Conservation (phyloP, 1,140 invertebrate genomes). For the Brachionus manjavacas region DNA sequence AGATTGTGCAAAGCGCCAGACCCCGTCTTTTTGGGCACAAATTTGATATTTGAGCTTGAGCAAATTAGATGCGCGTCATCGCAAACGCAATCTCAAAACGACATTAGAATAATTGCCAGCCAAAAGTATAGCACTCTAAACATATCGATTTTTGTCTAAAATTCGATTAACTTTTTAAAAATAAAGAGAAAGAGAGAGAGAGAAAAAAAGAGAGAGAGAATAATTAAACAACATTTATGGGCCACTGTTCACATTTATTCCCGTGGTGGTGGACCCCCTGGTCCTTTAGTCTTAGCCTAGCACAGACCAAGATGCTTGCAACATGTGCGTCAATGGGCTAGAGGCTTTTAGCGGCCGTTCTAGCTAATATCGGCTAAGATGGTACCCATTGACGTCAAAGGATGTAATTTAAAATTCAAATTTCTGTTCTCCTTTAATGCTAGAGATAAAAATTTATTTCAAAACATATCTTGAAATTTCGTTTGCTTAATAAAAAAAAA, state of each 20-base stretch:
- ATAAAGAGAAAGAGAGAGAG: no score
- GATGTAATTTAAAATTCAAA: neutral
- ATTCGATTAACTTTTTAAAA: neutral
- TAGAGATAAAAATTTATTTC: neutral
- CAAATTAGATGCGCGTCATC: neutral
- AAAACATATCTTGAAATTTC: neutral
- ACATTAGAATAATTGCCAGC: neutral
- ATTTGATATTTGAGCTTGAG: neutral
- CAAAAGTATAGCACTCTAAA: neutral
- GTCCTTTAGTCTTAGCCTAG: neutral
- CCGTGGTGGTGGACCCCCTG: neutral
- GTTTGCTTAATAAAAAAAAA: neutral
- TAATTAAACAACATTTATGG: neutral
- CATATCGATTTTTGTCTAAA: neutral
- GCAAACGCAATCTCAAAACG: neutral
- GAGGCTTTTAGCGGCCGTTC: neutral
- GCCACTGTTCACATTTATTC: neutral
- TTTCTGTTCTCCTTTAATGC: neutral
- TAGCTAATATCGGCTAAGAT: neutral
- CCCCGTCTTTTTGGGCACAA: neutral
- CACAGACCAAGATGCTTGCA: neutral
- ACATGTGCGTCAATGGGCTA: neutral
- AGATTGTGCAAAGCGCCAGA: neutral
- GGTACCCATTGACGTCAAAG: neutral
- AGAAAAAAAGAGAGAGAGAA: neutral